Conservation (phyloP, 2,797 vertebrate species). For the Halcyon leucocephala region DNA sequence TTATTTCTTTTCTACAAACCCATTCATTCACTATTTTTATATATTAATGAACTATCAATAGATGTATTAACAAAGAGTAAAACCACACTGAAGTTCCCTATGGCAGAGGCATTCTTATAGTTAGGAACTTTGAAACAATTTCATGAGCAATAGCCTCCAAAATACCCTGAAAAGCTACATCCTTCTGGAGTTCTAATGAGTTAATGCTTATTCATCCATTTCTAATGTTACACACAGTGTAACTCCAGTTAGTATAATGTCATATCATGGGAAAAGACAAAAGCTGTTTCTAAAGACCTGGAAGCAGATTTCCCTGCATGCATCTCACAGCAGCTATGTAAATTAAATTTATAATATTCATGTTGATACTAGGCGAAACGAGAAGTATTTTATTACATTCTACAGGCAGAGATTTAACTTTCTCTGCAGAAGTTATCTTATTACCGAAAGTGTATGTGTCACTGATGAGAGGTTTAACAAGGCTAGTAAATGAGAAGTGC, state of each 20-base stretch:
- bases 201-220: not conserved
- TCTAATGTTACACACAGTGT: not conserved
- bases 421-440: not conserved
- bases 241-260: not conserved
- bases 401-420: not conserved
- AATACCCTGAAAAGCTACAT: not conserved
- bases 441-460: not conserved
- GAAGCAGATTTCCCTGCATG: not conserved
- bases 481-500: not conserved
- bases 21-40: not conserved
- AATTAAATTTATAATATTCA: not conserved
- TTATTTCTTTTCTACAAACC: not conserved
- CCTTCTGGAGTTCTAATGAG: not conserved
- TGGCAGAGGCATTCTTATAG: not conserved
- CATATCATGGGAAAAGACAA: not conserved
- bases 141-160: not conserved
- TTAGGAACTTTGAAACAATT: not conserved
- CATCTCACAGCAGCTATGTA: not conserved
- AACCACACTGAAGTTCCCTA: not conserved
- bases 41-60: not conserved
- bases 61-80: not conserved
- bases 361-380: not conserved
- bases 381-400: not conserved
- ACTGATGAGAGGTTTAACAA: conserved; percentile 28
- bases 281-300: not conserved